phyloP scores from a whole-genome alignment of 2,113 vertebrate species.

The Menura novaehollandiae region DNA sequence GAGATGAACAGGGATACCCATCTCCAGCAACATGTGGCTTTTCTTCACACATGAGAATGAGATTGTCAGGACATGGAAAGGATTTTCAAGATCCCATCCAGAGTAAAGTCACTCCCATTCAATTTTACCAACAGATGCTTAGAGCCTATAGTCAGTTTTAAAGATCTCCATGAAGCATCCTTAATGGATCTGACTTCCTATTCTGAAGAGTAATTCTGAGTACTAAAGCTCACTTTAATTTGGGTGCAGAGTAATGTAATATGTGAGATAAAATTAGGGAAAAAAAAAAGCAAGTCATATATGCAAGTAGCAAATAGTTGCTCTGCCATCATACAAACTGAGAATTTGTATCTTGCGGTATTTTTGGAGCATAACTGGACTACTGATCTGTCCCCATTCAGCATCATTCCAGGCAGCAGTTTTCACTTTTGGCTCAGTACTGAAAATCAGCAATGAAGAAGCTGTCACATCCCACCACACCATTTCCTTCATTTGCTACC shows the following conservation, averaged over 20 bases:
- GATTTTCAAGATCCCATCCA: background rate
- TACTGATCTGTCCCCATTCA: background rate
- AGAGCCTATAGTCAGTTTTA: background rate
- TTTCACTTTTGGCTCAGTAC: background rate
- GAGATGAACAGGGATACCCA: background rate
- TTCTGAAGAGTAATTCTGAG: background rate
- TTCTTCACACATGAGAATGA: background rate
- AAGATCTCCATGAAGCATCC: background rate
- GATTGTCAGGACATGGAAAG: background rate
- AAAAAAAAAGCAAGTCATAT: background rate
- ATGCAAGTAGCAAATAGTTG: background rate
- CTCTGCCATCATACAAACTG: background rate
- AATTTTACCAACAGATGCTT: background rate
- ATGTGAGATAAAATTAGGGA: background rate
- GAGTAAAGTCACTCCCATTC: background rate
- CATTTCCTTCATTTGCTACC: background rate
- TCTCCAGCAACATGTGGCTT: accelerated
- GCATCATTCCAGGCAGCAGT: background rate
- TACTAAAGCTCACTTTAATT: background rate
- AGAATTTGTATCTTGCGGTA: background rate
- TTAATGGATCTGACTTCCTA: background rate
- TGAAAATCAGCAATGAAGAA: background rate
- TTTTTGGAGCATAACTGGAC: background rate
- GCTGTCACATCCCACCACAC: background rate
- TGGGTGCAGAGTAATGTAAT: background rate